Evolutionary conservation across 2,797 vertebrate genomes (phyloP).

Genomic region (Pelochelys cantorii): DNA sequence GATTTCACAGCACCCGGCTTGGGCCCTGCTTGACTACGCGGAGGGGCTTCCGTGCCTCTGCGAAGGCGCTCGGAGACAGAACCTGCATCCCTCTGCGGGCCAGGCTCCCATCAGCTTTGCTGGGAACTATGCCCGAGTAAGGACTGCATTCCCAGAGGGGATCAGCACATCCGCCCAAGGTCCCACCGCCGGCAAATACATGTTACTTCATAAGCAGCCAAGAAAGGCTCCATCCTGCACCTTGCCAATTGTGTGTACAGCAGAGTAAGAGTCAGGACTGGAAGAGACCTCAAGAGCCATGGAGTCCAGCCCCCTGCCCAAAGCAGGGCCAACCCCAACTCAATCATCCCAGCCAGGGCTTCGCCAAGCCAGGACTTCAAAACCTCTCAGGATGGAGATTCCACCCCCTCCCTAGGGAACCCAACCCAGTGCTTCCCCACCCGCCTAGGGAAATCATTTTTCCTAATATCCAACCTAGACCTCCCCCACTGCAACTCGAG

Average conservation of each 20-base stretch:
- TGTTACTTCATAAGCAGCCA: not conserved
- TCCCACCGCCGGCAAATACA: not conserved
- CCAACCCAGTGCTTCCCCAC: too few relatives aligned
- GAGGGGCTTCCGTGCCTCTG: not conserved
- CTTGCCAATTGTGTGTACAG: not conserved
- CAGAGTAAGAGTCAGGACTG: not conserved
- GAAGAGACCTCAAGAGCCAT: too few relatives aligned
- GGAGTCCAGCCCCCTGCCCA: too few relatives aligned
- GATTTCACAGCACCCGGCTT: fast-evolving
- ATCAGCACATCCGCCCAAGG: fast-evolving
- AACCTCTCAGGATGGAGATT: too few relatives aligned
- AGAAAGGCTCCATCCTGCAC: not conserved
- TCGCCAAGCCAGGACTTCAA: too few relatives aligned
- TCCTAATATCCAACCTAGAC: too few relatives aligned
- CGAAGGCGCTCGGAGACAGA: not conserved
- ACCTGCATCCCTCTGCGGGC: not conserved
- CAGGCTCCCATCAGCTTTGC: not conserved
- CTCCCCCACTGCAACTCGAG: too few relatives aligned
- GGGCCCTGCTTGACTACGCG: not conserved
- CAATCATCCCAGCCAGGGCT: too few relatives aligned
- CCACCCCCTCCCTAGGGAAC: too few relatives aligned
- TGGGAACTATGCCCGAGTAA: not conserved
- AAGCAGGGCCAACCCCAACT: too few relatives aligned
- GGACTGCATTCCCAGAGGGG: not conserved
- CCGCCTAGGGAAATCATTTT: too few relatives aligned